phyloP scores from a whole-genome alignment of 2,888 invertebrate species.

The Drymonia ruficornis region DNA sequence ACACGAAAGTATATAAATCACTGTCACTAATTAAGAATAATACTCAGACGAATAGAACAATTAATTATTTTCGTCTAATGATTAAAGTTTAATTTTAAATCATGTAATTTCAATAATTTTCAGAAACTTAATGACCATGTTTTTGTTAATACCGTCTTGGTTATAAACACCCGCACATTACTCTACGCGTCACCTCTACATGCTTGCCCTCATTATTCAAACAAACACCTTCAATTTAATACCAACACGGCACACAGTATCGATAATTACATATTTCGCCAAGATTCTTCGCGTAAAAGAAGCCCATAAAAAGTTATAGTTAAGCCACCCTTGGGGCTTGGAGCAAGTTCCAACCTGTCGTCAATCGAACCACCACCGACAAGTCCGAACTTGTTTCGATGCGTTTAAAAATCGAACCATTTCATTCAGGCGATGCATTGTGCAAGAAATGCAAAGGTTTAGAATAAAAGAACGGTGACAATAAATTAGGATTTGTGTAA shows the following conservation, averaged over 20 bases:
- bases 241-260: constrained; percentile 25
- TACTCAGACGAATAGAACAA: too few species aligned
- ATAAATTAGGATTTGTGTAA: constrained; percentile 42
- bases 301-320: constrained; percentile 30
- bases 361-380: constrained; percentile 42
- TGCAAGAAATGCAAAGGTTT: constrained; percentile 37
- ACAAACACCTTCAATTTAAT: constrained; percentile 28
- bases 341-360: constrained; percentile 70
- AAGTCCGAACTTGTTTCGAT: constrained; percentile 53
- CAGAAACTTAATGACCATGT: too few species aligned
- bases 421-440: constrained; percentile 35
- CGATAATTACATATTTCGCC: constrained; percentile 19
- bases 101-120: too few species aligned
- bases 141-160: too few species aligned
- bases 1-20: too few species aligned
- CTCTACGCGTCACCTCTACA: too few species aligned
- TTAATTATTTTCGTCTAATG: too few species aligned
- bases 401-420: constrained; percentile 24
- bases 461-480: constrained; percentile 38
- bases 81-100: too few species aligned
- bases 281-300: constrained; percentile 17
- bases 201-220: constrained; percentile 23
- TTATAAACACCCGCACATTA: too few species aligned
- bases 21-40: too few species aligned
- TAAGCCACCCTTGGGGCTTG: constrained; percentile 26